Evolutionary conservation across 1,140 invertebrate species (phyloP).

Genomic region (Pseudomyrmex concolor): DNA sequence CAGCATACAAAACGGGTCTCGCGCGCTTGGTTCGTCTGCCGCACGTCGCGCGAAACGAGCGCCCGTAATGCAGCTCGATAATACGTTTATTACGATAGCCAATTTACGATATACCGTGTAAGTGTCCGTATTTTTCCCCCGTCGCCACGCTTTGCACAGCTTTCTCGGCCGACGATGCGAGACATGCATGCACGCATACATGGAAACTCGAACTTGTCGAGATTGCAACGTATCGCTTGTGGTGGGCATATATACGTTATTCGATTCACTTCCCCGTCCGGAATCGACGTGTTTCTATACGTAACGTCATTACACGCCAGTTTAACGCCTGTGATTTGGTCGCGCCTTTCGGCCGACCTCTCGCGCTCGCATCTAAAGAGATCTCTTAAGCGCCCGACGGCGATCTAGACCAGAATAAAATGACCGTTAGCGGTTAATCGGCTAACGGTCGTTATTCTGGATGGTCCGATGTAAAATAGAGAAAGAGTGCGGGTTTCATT

Average conservation of each 20-base stretch:
- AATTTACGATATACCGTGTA: slow-evolving; percentile 73
- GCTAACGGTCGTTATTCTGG: slow-evolving; percentile 46
- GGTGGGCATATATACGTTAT: slow-evolving; percentile 23
- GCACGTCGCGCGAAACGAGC: slow-evolving; percentile 58
- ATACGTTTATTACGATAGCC: slow-evolving; percentile 78
- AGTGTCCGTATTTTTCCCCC: slow-evolving; percentile 16
- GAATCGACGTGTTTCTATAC: slow-evolving; percentile 59
- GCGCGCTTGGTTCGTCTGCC: slow-evolving; percentile 68
- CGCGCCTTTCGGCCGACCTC: slow-evolving; percentile 43
- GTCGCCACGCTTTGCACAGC: background rate
- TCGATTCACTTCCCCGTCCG: slow-evolving; percentile 60
- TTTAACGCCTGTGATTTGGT: slow-evolving; percentile 70
- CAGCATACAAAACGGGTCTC: slow-evolving; percentile 71
- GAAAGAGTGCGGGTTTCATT: slow-evolving; percentile 37
- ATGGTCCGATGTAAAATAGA: slow-evolving; percentile 25
- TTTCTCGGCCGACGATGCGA: background rate
- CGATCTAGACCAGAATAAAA: slow-evolving; percentile 40
- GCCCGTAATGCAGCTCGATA: slow-evolving; percentile 69
- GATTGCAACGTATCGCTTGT: slow-evolving; percentile 21
- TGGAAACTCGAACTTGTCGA: background rate
- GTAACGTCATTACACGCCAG: slow-evolving; percentile 72
- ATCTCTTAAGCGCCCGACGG: slow-evolving; percentile 5
- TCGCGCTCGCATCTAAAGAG: background rate
- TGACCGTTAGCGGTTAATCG: slow-evolving; percentile 42
- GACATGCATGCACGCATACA: background rate